A percentile compares a stretch with the other conserved stretches of the same genome.
Evolutionary conservation across 2,797 vertebrate species (phyloP).

Genomic region (Loris lydekkerianus): DNA sequence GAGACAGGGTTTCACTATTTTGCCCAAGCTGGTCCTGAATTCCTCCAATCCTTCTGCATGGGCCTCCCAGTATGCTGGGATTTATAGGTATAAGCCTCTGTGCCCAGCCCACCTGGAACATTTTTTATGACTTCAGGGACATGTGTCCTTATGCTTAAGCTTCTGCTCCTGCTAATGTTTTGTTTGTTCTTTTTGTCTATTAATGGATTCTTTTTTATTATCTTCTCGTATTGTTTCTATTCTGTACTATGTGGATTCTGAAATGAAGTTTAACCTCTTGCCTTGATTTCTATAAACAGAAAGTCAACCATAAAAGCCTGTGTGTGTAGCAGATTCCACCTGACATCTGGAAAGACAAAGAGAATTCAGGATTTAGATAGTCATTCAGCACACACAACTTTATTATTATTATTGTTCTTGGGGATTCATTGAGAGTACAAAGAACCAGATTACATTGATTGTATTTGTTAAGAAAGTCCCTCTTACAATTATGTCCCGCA

Average conservation of each 20-base stretch:
- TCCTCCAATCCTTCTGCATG: no score
- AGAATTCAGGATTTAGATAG: not conserved
- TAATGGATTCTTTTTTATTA: not conserved
- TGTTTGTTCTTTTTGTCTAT: not conserved
- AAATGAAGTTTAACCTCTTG: not conserved
- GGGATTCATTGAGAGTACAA: no score
- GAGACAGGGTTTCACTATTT: no score
- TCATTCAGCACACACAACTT: not conserved
- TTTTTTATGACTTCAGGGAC: not conserved
- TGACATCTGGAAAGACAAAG: not conserved
- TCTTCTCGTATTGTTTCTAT: not conserved
- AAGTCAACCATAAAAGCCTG: not conserved
- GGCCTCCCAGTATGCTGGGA: not conserved
- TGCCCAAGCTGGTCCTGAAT: no score
- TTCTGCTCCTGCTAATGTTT: not conserved
- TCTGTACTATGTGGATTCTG: not conserved
- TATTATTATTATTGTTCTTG: no score
- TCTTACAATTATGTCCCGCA: no score
- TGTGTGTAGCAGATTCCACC: not conserved
- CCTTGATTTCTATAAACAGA: slow-evolving; percentile 10
- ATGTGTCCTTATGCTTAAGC: not conserved
- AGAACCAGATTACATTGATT: no score
- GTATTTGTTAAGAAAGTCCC: no score
- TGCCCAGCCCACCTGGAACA: not conserved
- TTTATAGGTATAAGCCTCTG: not conserved